A percentile compares a stretch with the other conserved stretches of the same genome.
Evolutionary conservation across 1,140 invertebrate genomes (phyloP).

Genomic region (Drosophila micromelanica): DNA sequence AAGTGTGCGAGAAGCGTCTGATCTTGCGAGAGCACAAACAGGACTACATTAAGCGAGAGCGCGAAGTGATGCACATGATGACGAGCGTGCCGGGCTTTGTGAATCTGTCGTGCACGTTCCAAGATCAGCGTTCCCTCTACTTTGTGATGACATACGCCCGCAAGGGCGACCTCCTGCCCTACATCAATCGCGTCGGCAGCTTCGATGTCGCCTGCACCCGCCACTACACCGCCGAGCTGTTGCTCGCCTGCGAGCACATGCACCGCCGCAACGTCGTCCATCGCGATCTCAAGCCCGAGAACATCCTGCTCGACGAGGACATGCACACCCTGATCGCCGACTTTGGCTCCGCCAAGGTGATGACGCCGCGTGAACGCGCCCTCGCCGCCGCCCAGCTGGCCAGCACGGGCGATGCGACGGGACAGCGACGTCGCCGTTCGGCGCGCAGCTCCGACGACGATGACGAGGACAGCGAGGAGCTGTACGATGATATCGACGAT

Average conservation of each 20-base stretch:
- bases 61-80: conserved; percentile 84
- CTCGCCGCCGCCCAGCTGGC: conserved; percentile 47
- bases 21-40: conserved; percentile 97
- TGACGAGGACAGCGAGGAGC: conserved; percentile 66
- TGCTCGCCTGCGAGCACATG: conserved; percentile 96
- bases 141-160: conserved; percentile 98
- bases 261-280: conserved; percentile 96
- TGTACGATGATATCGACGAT: conserved; percentile 62
- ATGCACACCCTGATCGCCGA: conserved; percentile 99
- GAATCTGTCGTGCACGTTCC: conserved; percentile 97
- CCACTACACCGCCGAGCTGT: conserved; percentile 97
- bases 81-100: conserved; percentile 92
- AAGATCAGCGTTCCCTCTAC: conserved; percentile 96
- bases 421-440: conserved; percentile 28
- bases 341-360: conserved; percentile 98
- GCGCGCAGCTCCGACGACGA: conserved; percentile 65
- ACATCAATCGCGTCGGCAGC: conserved; percentile 95
- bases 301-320: conserved; percentile 94
- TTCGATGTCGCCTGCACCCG: conserved; percentile 95
- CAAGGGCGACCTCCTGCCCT: conserved; percentile 96
- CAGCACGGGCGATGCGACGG: conserved; percentile 31
- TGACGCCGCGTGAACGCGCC: conserved; percentile 85
- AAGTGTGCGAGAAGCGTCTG: conserved; percentile 97
- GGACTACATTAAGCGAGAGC: conserved; percentile 93
- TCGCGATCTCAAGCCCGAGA: conserved; percentile 95